Evolutionary conservation across 2,797 vertebrate species (phyloP).

Genomic region (Xenops minutus): DNA sequence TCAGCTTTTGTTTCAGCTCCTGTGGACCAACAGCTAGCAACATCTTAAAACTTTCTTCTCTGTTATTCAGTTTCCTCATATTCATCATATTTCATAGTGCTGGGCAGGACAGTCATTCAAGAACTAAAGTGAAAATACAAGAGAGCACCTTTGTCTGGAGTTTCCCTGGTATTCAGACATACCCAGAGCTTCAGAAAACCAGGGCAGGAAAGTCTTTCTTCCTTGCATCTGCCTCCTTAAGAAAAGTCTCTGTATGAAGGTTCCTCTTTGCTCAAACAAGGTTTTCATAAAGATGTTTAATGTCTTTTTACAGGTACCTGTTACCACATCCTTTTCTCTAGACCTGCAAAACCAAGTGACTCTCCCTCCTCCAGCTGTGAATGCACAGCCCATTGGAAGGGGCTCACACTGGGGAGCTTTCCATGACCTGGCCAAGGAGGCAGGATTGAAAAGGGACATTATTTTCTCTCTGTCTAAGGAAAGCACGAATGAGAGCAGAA

Average conservation of each 20-base stretch:
- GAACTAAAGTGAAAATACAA: background rate
- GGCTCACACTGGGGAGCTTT: background rate
- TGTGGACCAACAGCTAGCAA: background rate
- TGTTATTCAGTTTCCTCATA: background rate
- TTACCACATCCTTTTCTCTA: background rate
- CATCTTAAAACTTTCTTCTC: background rate
- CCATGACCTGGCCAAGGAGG: background rate
- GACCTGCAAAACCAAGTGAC: background rate
- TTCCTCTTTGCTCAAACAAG: background rate
- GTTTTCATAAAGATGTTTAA: background rate
- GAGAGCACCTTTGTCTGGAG: rapidly evolving
- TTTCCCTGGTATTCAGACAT: background rate
- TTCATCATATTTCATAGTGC: background rate
- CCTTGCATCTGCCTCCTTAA: background rate
- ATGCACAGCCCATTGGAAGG: background rate
- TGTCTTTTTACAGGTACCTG: background rate
- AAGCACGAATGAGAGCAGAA: background rate
- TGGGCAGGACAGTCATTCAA: background rate
- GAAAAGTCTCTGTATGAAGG: background rate
- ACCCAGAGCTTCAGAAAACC: background rate
- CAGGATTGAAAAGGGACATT: background rate
- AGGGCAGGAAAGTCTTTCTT: background rate
- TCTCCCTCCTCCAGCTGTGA: background rate
- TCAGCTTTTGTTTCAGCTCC: background rate
- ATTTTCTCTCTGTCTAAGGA: background rate